Evolutionary conservation across 2,888 invertebrate species (phyloP).

Genomic region (Meiosimyza platycephala): DNA sequence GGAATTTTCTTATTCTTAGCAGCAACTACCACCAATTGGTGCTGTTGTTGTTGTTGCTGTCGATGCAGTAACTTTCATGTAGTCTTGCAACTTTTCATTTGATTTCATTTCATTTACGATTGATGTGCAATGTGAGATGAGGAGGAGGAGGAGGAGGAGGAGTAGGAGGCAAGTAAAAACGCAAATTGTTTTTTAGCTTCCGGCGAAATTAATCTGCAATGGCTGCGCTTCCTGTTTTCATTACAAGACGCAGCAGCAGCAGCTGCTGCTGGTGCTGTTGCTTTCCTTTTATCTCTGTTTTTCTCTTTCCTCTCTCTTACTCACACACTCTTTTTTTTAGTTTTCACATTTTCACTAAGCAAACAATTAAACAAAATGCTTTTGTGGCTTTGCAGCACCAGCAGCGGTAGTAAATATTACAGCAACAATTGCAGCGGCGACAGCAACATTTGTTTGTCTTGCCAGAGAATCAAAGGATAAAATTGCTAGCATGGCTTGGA

Average conservation of each 20-base stretch:
- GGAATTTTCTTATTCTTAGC: not conserved
- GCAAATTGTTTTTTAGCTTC: slow-evolving; percentile 27
- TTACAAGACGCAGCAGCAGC: no score
- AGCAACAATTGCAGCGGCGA: no score
- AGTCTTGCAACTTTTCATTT: slow-evolving; percentile 23
- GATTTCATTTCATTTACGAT: slow-evolving; percentile 27
- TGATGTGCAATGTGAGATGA: slow-evolving; percentile 1
- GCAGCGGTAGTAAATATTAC: not conserved
- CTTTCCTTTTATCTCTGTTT: not conserved
- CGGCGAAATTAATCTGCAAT: slow-evolving; percentile 26
- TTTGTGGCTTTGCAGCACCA: slow-evolving; percentile 16
- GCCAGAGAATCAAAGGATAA: slow-evolving; percentile 10
- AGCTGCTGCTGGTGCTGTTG: no score
- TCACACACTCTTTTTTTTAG: slow-evolving; percentile 6
- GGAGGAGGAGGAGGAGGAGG: no score
- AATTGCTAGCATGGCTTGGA: not conserved
- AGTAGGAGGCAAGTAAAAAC: not conserved
- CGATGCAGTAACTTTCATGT: not conserved
- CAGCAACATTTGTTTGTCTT: slow-evolving; percentile 7
- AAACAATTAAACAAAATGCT: slow-evolving; percentile 34
- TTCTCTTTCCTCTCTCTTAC: not conserved
- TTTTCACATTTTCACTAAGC: slow-evolving; percentile 23
- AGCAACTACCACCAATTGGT: slow-evolving; percentile 5
- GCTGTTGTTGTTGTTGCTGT: slow-evolving; percentile 4
- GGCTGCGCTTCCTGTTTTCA: not conserved